These are phyloP conservation scores for Carcina quercana DNA, from an alignment of 2,888 invertebrate species.

Conservation along the genomic window DNA sequence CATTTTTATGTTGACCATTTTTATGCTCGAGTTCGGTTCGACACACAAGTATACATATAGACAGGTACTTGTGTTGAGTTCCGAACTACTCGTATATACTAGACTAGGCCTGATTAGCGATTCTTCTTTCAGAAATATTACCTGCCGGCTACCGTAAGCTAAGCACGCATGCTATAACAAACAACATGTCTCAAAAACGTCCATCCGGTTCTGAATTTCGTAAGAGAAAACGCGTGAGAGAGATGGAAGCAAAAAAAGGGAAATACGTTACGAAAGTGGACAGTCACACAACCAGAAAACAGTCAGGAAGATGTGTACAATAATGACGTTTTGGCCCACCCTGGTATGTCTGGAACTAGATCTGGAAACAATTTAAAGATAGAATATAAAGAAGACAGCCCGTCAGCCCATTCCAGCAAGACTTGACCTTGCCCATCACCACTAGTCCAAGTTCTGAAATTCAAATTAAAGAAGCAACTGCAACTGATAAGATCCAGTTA, in stretches of 20 bases:
- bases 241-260: slow-evolving; percentile 3
- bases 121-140: slow-evolving; percentile 2
- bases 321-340: slow-evolving; percentile 1
- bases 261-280: slow-evolving; percentile 1
- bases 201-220: slow-evolving; percentile 5
- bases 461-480: slow-evolving; percentile 1
- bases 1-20: slow-evolving; percentile 2
- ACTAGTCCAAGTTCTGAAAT: slow-evolving; percentile 4
- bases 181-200: slow-evolving; percentile 3
- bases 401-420: slow-evolving; percentile 1
- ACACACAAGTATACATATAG: slow-evolving; percentile 1
- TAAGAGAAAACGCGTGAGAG: slow-evolving; percentile 3
- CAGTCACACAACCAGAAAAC: slow-evolving; percentile 1
- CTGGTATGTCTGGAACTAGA: slow-evolving; percentile 4
- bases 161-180: not conserved
- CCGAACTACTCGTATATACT: not conserved
- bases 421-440: slow-evolving; percentile 1
- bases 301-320: not conserved
- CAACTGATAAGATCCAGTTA: slow-evolving; percentile 8
- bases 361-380: slow-evolving; percentile 6
- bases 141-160: not conserved
- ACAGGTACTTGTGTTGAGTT: not conserved
- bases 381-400: not conserved
- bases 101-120: slow-evolving; percentile 1
- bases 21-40: not conserved